Evolutionary conservation across 2,888 invertebrate genomes (phyloP).

Genomic region (Sepioteuthis lessoniana): DNA sequence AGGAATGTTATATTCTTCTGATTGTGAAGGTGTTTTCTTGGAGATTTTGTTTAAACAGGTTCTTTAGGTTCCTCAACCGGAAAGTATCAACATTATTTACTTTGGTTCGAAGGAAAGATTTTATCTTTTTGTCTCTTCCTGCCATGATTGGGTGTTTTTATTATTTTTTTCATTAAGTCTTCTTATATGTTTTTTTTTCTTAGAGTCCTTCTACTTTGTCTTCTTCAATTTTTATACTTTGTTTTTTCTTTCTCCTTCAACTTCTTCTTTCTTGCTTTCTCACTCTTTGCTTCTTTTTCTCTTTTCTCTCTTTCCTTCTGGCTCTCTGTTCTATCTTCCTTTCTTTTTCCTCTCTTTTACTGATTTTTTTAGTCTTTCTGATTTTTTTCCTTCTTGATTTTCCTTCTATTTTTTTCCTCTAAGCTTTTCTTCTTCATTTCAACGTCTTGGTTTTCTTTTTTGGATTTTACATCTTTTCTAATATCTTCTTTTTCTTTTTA

Average conservation of each 20-base stretch:
- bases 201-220: not conserved
- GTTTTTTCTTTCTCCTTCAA: not conserved
- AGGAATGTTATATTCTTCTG: not conserved
- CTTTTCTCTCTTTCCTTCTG: not conserved
- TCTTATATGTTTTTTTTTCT: not conserved
- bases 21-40: not conserved
- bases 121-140: not conserved
- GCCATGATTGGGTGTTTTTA: not conserved
- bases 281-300: not conserved
- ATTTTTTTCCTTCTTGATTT: not conserved
- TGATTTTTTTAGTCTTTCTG: not conserved
- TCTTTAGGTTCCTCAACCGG: not conserved
- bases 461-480: not conserved
- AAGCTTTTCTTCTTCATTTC: too few relatives aligned
- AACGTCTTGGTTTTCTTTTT: not conserved
- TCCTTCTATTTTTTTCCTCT: not conserved
- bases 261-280: not conserved
- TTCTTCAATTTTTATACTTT: not conserved
- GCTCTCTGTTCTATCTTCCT: not conserved
- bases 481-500: not conserved
- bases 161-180: not conserved
- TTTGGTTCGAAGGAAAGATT: not conserved
- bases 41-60: not conserved
- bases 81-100: conserved; percentile 6
- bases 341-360: not conserved